phyloP scores from a whole-genome alignment of 2,888 invertebrate genomes.

The Drosophila hamatofila region DNA sequence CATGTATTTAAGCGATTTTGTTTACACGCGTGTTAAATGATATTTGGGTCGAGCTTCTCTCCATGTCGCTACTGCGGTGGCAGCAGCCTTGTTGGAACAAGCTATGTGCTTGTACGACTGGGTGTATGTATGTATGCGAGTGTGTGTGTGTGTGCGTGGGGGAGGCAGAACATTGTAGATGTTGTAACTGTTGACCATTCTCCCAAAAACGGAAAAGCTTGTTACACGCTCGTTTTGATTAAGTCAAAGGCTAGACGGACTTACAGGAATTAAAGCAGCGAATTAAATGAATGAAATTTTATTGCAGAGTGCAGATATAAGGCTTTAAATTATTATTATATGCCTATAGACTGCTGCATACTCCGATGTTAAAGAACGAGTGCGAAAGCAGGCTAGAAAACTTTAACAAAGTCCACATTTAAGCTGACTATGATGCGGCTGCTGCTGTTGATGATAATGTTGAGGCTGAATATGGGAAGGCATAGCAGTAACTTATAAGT shows the following conservation, averaged over 20 bases:
- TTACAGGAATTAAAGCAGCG: slow-evolving; percentile 7
- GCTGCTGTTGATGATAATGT: slow-evolving; percentile 6
- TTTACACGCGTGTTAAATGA: slow-evolving; percentile 66
- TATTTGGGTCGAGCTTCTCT: slow-evolving; percentile 45
- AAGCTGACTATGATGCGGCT: not conserved
- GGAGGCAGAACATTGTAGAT: not conserved
- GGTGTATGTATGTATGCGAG: too few relatives aligned
- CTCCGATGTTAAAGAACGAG: too few relatives aligned
- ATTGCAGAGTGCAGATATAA: not conserved
- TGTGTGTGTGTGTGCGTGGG: not conserved
- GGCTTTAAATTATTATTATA: not conserved
- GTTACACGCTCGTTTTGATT: slow-evolving; percentile 27
- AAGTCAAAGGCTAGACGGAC: slow-evolving; percentile 27
- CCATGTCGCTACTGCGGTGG: slow-evolving; percentile 21
- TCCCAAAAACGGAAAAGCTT: slow-evolving; percentile 13
- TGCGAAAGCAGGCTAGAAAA: too few relatives aligned
- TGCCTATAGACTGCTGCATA: too few relatives aligned
- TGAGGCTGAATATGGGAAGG: slow-evolving; percentile 23
- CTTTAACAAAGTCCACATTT: slow-evolving; percentile 33
- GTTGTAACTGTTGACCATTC: slow-evolving; percentile 13
- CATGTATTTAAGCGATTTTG: slow-evolving; percentile 53
- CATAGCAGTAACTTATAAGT: slow-evolving; percentile 13
- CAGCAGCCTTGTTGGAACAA: slow-evolving; percentile 6
- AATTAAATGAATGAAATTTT: not conserved
- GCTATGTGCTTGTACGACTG: not conserved